Conservation (phyloP, 2,113 vertebrate species). For the Campylorhamphus procurvoides region DNA sequence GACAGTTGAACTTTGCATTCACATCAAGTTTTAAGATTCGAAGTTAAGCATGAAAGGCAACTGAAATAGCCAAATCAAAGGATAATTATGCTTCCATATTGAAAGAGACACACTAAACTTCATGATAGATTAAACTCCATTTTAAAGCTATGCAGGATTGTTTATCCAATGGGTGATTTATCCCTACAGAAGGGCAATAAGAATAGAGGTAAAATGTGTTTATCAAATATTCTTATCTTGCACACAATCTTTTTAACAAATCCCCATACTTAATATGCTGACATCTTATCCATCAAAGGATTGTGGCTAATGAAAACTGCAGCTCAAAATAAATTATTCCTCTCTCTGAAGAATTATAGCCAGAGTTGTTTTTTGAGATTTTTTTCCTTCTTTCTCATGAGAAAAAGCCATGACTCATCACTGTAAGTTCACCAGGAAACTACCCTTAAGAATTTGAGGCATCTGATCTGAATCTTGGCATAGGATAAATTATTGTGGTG, state of each 20-base stretch:
- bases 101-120: not conserved
- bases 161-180: not conserved
- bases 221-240: not conserved
- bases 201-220: not conserved
- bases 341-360: not conserved
- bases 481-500: fast-evolving
- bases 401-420: not conserved
- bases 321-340: not conserved
- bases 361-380: not conserved
- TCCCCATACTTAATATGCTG: not conserved
- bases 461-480: not conserved
- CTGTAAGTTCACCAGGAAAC: not conserved
- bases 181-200: not conserved
- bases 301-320: not conserved
- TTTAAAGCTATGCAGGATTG: not conserved
- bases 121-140: not conserved
- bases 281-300: not conserved
- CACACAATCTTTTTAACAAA: not conserved
- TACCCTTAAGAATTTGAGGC: not conserved
- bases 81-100: not conserved
- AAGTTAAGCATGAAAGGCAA: not conserved
- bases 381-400: not conserved
- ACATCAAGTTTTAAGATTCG: not conserved
- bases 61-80: not conserved
- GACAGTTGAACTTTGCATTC: not conserved